Evolutionary conservation across 2,797 vertebrate species (phyloP), one percentile per base, ranked within the genome.

Genomic region (Loris lydekkerianus): DNA sequence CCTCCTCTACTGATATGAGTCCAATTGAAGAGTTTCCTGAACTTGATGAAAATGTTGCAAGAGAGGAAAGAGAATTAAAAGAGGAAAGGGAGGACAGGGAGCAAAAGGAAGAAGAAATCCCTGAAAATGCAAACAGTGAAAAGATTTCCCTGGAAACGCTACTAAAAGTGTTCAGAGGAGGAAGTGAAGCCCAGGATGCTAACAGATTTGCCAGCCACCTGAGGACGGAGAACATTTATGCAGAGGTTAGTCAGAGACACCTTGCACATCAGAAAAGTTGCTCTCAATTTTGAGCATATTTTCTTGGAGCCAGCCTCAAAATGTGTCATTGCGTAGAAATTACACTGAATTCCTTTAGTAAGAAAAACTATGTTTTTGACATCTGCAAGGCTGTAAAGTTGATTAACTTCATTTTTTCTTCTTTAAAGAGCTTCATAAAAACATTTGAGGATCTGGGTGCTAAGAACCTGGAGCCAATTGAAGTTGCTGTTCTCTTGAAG

Each of bases 131-230:
- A 0, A 97, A 91, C 81, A 98, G 98, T 6, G 98, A 97, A 91
- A 97, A 97, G 18, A 99, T 99, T 96, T 99, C 99, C 31, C 34
- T 99, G 21, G 63, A 98, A 94, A 98, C 97, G 80, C 98, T 99
- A 3, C 98, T 99, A 65, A 97, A 95, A 88, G 98, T 99, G 17
- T 98, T 99, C 97, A 98, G 89, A 92, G 98, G 98, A 97, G 87
- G 97, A 87, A 96, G n/a, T 15, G 98, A 97, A 91, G 75, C 95
- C 6, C 97, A 97, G 43, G 97, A 98, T 2, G 80, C 80, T 67
- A 86, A 93, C 61, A 97, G 97, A 91, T 98, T 98, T 84, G 94
- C 93, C 93, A 78, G 84, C 29, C 88, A 96, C 37, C 94, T 97
- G 80, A 98, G 90, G 78, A 98, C 72, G 96, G 96, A 96, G 72